These are phyloP conservation scores for Mastacembelus armatus DNA, from an alignment of 2,797 vertebrate species.

Conservation along the genomic window DNA sequence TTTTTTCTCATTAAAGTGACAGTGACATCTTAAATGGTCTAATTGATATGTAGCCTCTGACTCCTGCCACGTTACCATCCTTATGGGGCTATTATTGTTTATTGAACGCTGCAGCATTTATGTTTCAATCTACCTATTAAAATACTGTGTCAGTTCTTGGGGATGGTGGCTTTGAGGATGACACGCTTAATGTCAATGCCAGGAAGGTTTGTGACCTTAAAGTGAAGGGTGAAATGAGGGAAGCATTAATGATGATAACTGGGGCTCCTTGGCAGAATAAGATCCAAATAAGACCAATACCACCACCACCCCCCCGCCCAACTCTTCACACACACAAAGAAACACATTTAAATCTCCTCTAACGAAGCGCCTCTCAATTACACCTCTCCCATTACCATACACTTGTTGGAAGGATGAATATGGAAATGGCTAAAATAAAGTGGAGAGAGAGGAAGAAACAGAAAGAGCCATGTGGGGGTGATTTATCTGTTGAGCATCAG, in stretches of 20 bases:
- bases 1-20: conserved; percentile 65
- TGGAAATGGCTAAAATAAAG: conserved; percentile 75
- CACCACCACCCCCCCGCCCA: conserved; percentile 32
- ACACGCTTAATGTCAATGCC: conserved; percentile 54
- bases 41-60: conserved; percentile 74
- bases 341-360: conserved; percentile 76
- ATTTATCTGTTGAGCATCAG: conserved; percentile 66
- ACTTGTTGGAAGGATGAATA: conserved; percentile 73
- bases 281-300: conserved; percentile 69
- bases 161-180: conserved; percentile 64
- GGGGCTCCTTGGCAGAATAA: conserved; percentile 59
- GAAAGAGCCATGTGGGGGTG: conserved; percentile 61
- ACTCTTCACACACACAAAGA: conserved; percentile 68
- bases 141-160: conserved; percentile 32
- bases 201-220: conserved; percentile 69
- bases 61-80: conserved; percentile 47
- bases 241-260: conserved; percentile 72
- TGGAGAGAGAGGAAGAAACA: conserved; percentile 45
- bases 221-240: conserved; percentile 55
- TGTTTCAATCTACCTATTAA: conserved; percentile 67
- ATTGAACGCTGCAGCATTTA: conserved; percentile 51
- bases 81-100: conserved; percentile 69
- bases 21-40: conserved; percentile 65
- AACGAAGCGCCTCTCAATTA: conserved; percentile 81
- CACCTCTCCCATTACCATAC: conserved; percentile 78